Percentiles rank a stretch among this genome's conserved stretches.
Conservation (phyloP, 2,113 vertebrate species). For the Pardalotus punctatus region DNA sequence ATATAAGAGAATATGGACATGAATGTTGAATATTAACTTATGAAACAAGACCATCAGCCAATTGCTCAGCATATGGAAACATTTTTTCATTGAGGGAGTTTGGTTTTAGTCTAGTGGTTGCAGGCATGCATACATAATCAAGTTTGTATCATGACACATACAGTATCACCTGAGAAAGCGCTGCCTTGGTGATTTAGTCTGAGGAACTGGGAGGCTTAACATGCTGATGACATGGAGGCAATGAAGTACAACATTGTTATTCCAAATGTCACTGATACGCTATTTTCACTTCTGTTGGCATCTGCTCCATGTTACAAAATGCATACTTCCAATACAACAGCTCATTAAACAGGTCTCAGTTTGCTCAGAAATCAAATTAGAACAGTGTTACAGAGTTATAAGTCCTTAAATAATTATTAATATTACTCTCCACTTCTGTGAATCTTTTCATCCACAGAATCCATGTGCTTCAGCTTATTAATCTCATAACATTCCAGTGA, state of each 20-base stretch:
- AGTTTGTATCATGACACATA: not conserved
- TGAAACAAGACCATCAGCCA: not conserved
- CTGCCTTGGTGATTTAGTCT: slow-evolving; percentile 46
- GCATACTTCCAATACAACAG: slow-evolving; percentile 21
- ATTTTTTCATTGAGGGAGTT: not conserved
- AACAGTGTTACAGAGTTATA: slow-evolving; percentile 21
- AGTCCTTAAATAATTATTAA: slow-evolving; percentile 37
- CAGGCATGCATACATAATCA: not conserved
- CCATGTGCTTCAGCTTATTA: not conserved
- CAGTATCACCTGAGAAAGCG: not conserved
- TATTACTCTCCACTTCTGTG: not conserved
- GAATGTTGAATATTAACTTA: not conserved
- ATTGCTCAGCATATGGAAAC: not conserved
- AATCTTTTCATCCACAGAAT: slow-evolving; percentile 1
- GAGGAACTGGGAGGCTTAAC: slow-evolving; percentile 37
- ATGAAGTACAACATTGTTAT: slow-evolving; percentile 66
- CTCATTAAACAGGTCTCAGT: slow-evolving; percentile 66
- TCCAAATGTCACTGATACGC: slow-evolving; percentile 52
- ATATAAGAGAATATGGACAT: not conserved
- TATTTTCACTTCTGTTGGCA: slow-evolving; percentile 59
- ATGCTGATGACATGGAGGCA: slow-evolving; percentile 60
- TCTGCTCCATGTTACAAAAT: slow-evolving; percentile 51
- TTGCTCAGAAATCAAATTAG: slow-evolving; percentile 60
- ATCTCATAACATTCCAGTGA: not conserved
- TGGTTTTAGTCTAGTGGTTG: not conserved